phyloP scores from a whole-genome alignment of 1,140 invertebrate genomes.

The Rhagoletis pomonella region DNA sequence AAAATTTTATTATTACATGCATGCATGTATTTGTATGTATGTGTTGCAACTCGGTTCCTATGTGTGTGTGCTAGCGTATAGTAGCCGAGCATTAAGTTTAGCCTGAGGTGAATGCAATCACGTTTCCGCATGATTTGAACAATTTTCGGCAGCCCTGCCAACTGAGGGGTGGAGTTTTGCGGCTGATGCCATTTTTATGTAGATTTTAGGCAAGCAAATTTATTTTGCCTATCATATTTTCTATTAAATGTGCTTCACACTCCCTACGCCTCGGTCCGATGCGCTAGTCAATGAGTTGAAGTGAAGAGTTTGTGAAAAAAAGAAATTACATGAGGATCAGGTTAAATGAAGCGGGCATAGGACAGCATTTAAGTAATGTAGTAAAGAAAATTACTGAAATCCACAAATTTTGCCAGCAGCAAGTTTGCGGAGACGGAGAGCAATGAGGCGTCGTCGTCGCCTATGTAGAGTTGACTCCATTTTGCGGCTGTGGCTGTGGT shows the following conservation, averaged over 20 bases:
- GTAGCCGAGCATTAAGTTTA: not conserved
- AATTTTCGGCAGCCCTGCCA: conserved; percentile 19
- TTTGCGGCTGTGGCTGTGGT: not conserved
- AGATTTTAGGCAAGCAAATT: conserved; percentile 16
- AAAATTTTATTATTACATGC: conserved; percentile 38
- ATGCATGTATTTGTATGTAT: not conserved
- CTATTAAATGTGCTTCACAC: not conserved
- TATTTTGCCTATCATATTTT: not conserved
- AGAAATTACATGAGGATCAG: not conserved
- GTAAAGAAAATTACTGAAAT: conserved; percentile 26
- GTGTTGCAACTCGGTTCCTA: not conserved
- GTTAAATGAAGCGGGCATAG: not conserved
- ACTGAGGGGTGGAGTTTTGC: too few relatives aligned
- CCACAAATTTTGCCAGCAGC: conserved; percentile 42
- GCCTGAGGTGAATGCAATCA: conserved; percentile 47
- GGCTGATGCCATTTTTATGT: not conserved
- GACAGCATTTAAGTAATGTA: conserved; percentile 25
- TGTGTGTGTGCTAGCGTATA: not conserved
- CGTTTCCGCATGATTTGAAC: conserved; percentile 47
- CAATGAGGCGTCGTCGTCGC: not conserved
- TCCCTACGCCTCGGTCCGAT: not conserved
- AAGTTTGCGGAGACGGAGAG: not conserved
- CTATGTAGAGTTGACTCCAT: not conserved
- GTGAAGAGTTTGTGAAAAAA: not conserved
- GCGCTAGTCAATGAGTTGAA: not conserved